Percentiles rank a stretch among this genome's conserved stretches.
These are phyloP conservation scores for Bostrychus sinensis DNA, from an alignment of 2,113 vertebrate genomes.

Conservation along the genomic window DNA sequence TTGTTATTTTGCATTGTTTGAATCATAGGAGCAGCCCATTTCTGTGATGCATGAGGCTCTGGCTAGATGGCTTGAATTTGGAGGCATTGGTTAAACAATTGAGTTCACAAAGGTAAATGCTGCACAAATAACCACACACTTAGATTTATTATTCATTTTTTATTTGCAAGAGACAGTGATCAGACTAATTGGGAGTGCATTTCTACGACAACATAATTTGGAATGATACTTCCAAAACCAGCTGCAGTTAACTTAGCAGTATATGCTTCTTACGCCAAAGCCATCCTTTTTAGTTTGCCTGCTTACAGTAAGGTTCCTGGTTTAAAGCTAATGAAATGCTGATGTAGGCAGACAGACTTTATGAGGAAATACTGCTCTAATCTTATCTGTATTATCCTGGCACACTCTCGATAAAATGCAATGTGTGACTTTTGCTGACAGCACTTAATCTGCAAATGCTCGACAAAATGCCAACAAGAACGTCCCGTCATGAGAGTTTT, in stretches of 20 bases:
- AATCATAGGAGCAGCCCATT: slow-evolving; percentile 12
- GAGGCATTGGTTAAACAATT: not conserved
- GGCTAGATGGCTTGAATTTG: slow-evolving; percentile 1
- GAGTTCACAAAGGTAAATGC: slow-evolving; percentile 1
- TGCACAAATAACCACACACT: not conserved
- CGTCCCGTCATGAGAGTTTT: slow-evolving; percentile 28
- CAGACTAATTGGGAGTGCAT: not conserved
- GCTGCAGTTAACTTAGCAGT: slow-evolving; percentile 26
- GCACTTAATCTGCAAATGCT: slow-evolving; percentile 20
- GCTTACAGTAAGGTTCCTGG: slow-evolving; percentile 23
- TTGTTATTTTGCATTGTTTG: slow-evolving; percentile 19
- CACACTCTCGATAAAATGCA: slow-evolving; percentile 49
- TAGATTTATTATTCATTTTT: not conserved
- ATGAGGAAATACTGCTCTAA: slow-evolving; percentile 67
- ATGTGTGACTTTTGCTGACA: slow-evolving; percentile 47
- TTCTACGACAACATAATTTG: slow-evolving; percentile 27
- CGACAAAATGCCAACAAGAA: slow-evolving; percentile 28
- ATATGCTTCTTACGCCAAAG: slow-evolving; percentile 5
- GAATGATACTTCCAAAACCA: too few relatives aligned
- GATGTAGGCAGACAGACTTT: slow-evolving; percentile 50
- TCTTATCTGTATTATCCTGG: slow-evolving; percentile 40
- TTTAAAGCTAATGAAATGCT: slow-evolving; percentile 41
- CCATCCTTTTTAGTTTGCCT: not conserved
- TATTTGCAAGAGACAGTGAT: not conserved
- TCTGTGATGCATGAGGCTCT: not conserved